phyloP scores from a whole-genome alignment of 2,797 vertebrate species.

The Argyrosomus regius region DNA sequence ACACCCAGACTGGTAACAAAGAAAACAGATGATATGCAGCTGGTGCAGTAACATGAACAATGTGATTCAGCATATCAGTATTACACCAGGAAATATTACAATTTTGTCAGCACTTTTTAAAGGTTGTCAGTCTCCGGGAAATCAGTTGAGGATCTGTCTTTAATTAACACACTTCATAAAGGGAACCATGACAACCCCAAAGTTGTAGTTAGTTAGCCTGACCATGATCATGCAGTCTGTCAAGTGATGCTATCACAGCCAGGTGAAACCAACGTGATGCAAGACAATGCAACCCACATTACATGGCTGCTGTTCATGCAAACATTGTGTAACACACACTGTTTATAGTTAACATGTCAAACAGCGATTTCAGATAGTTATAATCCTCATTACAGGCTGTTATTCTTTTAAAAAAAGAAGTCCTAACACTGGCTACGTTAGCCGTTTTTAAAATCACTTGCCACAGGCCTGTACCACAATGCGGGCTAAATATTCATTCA shows the following conservation, averaged over 20 bases:
- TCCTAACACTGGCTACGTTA: constrained; percentile 21
- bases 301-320: background rate
- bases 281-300: constrained; percentile 47
- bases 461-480: constrained; percentile 21
- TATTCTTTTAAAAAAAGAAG: background rate
- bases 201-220: background rate
- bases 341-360: background rate
- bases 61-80: constrained; percentile 2
- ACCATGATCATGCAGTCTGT: constrained; percentile 32
- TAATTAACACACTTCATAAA: background rate
- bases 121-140: background rate
- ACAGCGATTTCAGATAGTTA: rapidly evolving
- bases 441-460: constrained; percentile 36
- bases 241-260: constrained; percentile 35
- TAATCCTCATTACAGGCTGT: too few relatives aligned
- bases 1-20: constrained; percentile 19
- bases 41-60: background rate
- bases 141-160: background rate
- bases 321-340: background rate
- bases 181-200: background rate
- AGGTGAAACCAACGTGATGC: constrained; percentile 64
- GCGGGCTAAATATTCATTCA: background rate
- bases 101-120: background rate
- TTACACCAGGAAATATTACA: background rate
- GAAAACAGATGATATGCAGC: background rate